Evolutionary conservation across 1,140 invertebrate genomes (phyloP).

Genomic region (Phocides pigmalion): DNA sequence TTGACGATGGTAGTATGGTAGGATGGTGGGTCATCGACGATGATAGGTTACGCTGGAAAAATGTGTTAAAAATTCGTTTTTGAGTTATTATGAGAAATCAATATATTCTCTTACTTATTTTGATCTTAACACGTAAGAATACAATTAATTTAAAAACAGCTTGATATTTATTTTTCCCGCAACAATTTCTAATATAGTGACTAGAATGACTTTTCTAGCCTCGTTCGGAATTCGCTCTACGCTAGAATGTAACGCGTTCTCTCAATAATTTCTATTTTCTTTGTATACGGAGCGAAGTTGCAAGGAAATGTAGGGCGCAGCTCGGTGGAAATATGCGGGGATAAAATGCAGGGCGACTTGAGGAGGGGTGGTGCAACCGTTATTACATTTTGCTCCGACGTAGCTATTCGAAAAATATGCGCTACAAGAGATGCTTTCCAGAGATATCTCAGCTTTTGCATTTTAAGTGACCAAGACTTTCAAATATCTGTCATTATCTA

Average conservation of each 20-base stretch:
- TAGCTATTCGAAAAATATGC: slow-evolving; percentile 56
- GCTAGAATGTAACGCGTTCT: slow-evolving; percentile 12
- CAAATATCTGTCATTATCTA: not conserved
- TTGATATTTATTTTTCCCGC: not conserved
- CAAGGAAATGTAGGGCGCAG: slow-evolving; percentile 39
- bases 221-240: slow-evolving; percentile 1
- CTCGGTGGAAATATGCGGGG: slow-evolving; percentile 42
- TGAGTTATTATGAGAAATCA: no score
- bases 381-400: slow-evolving; percentile 63
- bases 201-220: slow-evolving; percentile 2
- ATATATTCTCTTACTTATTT: no score
- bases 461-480: not conserved
- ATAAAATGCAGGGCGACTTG: slow-evolving; percentile 47
- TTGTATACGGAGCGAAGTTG: slow-evolving; percentile 35
- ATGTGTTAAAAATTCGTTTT: no score
- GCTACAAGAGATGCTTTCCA: slow-evolving; percentile 34
- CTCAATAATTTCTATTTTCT: slow-evolving; percentile 35
- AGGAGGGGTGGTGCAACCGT: slow-evolving; percentile 42
- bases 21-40: no score
- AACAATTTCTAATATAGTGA: not conserved
- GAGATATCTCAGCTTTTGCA: slow-evolving; percentile 32
- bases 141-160: no score
- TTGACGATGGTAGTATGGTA: no score
- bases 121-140: no score
- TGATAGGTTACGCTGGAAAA: no score